Evolutionary conservation across 2,797 vertebrate species (phyloP).

Genomic region (Crocodylus rhombifer): DNA sequence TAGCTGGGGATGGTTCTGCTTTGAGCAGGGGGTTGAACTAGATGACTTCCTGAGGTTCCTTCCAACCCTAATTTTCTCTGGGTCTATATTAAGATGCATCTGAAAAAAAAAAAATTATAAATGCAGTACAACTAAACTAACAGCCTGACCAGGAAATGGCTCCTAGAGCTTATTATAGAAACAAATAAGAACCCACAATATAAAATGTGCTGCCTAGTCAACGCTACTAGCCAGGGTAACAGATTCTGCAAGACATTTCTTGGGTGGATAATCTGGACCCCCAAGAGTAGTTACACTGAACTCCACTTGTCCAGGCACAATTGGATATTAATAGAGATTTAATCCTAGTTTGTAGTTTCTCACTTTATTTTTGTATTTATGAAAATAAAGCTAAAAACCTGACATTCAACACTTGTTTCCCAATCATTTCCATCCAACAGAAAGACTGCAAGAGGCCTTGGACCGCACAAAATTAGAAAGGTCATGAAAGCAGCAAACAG

Average conservation of each 20-base stretch:
- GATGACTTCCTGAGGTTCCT: no score
- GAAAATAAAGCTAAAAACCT: not conserved
- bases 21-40: no score
- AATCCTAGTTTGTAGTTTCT: not conserved
- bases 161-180: fast-evolving
- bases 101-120: not conserved
- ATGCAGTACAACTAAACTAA: fast-evolving
- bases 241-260: not conserved
- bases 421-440: not conserved
- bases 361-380: fast-evolving
- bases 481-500: not conserved
- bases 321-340: not conserved
- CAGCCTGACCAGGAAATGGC: fast-evolving
- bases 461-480: not conserved
- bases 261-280: not conserved
- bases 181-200: fast-evolving
- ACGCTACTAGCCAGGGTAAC: not conserved
- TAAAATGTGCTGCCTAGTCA: fast-evolving
- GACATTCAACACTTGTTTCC: not conserved
- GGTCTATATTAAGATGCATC: not conserved
- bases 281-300: not conserved
- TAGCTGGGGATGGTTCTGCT: no score
- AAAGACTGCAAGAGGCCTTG: not conserved
- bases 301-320: not conserved
- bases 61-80: no score